Evolutionary conservation across 2,888 invertebrate genomes (phyloP).

Genomic region (Macropis europaea): DNA sequence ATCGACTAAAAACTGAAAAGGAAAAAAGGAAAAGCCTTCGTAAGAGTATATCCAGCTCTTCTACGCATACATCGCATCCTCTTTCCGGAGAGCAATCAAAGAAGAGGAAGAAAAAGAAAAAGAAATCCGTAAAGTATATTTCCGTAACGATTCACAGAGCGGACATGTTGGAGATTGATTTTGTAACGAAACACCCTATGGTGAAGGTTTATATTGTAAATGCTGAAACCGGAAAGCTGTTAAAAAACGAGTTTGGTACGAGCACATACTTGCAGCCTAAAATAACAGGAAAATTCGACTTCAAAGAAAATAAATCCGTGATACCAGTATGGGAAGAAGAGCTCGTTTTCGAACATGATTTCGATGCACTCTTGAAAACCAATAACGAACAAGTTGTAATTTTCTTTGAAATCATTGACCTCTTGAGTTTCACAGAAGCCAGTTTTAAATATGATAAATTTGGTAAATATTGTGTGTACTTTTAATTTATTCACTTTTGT

Average conservation of each 20-base stretch:
- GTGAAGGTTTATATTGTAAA: constrained; percentile 84
- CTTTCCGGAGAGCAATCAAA: constrained; percentile 17
- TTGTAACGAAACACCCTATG: constrained; percentile 83
- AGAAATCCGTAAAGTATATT: constrained; percentile 74
- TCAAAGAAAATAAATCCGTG: constrained; percentile 80
- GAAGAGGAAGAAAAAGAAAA: constrained; percentile 41
- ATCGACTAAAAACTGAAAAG: background rate
- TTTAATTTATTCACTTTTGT: too few relatives aligned
- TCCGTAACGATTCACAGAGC: constrained; percentile 82
- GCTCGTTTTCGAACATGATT: constrained; percentile 83
- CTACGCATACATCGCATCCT: background rate
- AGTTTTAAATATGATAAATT: constrained; percentile 69
- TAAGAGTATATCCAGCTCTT: constrained; percentile 12
- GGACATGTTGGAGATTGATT: constrained; percentile 83
- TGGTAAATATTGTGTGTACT: constrained; percentile 59
- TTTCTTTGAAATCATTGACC: constrained; percentile 80
- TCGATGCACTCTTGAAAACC: constrained; percentile 71
- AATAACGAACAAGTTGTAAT: constrained; percentile 75
- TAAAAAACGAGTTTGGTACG: constrained; percentile 75
- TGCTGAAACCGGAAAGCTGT: constrained; percentile 81
- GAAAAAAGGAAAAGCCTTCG: background rate
- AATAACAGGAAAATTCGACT: constrained; percentile 83
- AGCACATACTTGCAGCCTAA: constrained; percentile 81
- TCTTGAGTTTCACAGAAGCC: constrained; percentile 72
- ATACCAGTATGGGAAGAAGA: constrained; percentile 85